Base-by-base conservation (phyloP, 2,113 vertebrate genomes). In the Semicossyphus pulcher region DNA sequence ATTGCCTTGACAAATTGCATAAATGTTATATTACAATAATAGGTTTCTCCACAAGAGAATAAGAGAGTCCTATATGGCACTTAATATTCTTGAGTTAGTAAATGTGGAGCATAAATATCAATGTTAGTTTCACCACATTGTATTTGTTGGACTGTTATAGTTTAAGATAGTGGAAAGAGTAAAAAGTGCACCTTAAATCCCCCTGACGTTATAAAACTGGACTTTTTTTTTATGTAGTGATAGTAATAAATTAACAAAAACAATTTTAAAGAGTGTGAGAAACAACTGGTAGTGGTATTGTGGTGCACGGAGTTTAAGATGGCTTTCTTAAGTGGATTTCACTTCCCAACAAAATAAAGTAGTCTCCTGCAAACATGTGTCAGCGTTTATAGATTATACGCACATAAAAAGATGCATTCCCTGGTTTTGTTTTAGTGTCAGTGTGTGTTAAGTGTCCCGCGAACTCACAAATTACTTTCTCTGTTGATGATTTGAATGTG, bases 41-140 rank as follows among this genome's bases (percentile, higher is more conserved):
- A 87, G 76, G 73, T 76, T 84, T 89, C 85, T 85, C 86, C 69
- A 77, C 51, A 49, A 86, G 76, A 90, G 78, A 87, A 74, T 58
- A 65, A 68, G 70, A 76, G 67, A 89, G 76, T 80, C 85, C 76
- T 78, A 80, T 90, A 92, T 92, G 92, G 93, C 92, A 94, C 90
- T 91, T 92, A 47, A 80, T 87, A 87, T 68, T 88, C 45, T 70
- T 87, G 47, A 84, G 57, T 87, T 83, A 79, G 78, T 87, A 79
- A 82, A 63, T 73, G 61, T 77, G 56, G 53, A 89, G 78, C 60
- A 77, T 84, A 82, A 82, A 85, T 66, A 86, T 64, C 65, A 44
- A 34, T 57, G 74, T 79, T 89, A 77, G 81, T 85, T 83, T 82
- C 51, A 89, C 73, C 66, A 83, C 65, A 62, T 48, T 73, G 25